phyloP scores from a whole-genome alignment of 2,113 vertebrate species.

The Corythaixoides concolor region DNA sequence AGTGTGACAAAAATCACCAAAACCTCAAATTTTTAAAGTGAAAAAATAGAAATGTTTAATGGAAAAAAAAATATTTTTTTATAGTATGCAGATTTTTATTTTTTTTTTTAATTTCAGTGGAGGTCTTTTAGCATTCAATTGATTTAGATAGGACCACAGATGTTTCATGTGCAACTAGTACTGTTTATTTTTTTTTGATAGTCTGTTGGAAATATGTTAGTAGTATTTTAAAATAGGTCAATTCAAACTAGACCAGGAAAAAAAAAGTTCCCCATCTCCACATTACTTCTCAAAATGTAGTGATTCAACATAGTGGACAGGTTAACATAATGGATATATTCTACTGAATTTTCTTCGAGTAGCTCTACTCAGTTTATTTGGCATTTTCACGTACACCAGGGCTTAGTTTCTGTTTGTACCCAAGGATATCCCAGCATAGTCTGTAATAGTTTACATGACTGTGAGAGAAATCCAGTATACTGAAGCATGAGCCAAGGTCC shows the following conservation, averaged over 20 bases:
- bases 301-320: not conserved
- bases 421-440: not conserved
- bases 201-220: not conserved
- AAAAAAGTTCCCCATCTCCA: not conserved
- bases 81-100: rapidly evolving
- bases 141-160: not conserved
- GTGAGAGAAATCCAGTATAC: not conserved
- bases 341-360: not conserved
- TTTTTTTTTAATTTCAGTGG: not conserved
- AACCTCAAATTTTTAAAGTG: not conserved
- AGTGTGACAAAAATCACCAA: not conserved
- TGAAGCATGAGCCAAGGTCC: not conserved
- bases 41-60: not conserved
- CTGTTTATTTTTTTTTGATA: not conserved
- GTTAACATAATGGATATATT: not conserved
- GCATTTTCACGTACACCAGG: not conserved
- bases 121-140: not conserved
- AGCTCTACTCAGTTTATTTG: not conserved
- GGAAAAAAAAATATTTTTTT: not conserved
- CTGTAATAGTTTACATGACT: not conserved
- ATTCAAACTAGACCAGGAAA: not conserved
- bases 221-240: not conserved
- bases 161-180: not conserved
- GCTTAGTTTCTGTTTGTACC: not conserved
- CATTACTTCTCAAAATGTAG: not conserved